Conservation (phyloP, 2,888 invertebrate species). For the Eurytoma adleriae region DNA sequence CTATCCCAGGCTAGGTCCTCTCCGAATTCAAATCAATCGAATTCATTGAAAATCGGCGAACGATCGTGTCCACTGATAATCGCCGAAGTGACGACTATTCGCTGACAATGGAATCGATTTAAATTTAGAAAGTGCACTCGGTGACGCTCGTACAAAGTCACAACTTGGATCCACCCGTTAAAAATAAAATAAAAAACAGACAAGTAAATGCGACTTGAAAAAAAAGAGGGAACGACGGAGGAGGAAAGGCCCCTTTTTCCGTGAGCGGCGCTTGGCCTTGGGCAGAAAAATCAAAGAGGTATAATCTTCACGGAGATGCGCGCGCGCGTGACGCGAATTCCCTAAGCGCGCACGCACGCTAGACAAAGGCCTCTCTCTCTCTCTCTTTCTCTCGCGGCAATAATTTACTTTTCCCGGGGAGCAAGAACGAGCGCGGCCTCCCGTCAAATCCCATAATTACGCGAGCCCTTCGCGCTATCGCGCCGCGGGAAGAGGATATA, state of each 20-base stretch:
- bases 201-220: background rate
- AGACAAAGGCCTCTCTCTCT: constrained; percentile 32
- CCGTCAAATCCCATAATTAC: constrained; percentile 48
- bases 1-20: background rate
- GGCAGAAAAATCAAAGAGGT: constrained; percentile 48
- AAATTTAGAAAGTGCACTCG: no score
- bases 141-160: constrained; percentile 23
- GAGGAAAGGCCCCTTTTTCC: constrained; percentile 2
- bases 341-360: constrained; percentile 32
- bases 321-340: constrained; percentile 40
- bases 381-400: constrained; percentile 12
- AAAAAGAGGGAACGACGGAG: background rate
- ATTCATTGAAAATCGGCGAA: no score
- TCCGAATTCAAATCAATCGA: background rate
- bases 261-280: constrained; percentile 19
- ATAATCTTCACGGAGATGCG: constrained; percentile 42
- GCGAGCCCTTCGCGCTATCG: constrained; percentile 33
- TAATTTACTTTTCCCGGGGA: constrained; percentile 47
- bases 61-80: no score
- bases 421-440: background rate
- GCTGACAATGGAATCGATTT: no score
- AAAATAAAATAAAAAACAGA: constrained; percentile 17
- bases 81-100: no score
- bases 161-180: constrained; percentile 19
- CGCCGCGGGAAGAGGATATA: constrained; percentile 39